Conservation (phyloP, 2,113 vertebrate species). For the Bos javanicus region DNA sequence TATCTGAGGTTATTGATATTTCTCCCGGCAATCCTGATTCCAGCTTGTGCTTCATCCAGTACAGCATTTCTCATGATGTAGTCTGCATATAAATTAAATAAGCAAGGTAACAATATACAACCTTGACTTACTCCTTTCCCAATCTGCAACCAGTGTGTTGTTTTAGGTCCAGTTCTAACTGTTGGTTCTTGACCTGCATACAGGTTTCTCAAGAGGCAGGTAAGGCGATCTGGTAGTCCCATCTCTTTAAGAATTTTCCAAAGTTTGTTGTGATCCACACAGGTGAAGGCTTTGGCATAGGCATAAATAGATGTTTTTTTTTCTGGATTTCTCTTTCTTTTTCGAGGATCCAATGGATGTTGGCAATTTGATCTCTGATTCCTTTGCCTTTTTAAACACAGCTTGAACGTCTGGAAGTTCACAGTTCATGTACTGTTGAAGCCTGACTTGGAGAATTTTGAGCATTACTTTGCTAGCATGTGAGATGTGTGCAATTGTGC, state of each 20-base stretch:
- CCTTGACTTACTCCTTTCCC: neutral
- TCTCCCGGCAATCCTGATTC: neutral
- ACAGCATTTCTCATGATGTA: neutral
- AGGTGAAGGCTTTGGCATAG: neutral
- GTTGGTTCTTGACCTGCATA: neutral
- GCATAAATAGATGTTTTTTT: neutral
- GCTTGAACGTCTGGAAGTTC: neutral
- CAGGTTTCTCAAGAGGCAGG: neutral
- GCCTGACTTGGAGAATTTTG: neutral
- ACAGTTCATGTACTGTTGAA: neutral
- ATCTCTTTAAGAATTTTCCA: neutral
- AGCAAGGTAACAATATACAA: neutral
- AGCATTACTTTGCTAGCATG: neutral
- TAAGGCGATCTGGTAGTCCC: neutral
- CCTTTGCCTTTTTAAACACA: neutral
- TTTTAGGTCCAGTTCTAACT: neutral
- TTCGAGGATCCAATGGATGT: rapidly evolving
- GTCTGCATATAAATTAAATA: neutral
- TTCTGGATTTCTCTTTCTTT: neutral
- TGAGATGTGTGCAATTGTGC: neutral
- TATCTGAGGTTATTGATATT: neutral
- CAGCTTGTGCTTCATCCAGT: neutral
- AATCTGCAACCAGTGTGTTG: neutral
- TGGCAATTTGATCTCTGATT: neutral
- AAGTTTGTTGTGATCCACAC: neutral